Conservation (phyloP, 2,888 invertebrate genomes). For the Thymelicus lineola region DNA sequence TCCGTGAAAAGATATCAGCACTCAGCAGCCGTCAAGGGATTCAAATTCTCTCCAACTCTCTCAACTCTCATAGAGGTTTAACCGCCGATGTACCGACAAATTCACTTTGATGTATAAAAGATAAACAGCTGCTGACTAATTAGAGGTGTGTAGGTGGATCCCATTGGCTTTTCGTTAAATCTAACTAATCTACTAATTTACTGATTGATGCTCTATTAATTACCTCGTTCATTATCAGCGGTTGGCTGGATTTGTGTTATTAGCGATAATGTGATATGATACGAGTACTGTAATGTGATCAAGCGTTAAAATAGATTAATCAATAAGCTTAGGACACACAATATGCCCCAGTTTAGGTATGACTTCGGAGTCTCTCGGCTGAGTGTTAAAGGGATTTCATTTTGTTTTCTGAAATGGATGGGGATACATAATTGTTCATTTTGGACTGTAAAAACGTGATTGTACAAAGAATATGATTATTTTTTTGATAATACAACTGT, state of each 20-base stretch:
- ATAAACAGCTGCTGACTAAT: slow-evolving; percentile 72
- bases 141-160: slow-evolving; percentile 68
- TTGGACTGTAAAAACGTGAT: too few species aligned
- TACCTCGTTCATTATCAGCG: slow-evolving; percentile 45
- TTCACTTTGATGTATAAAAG: slow-evolving; percentile 69
- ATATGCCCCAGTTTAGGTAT: background rate
- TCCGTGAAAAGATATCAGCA: too few species aligned
- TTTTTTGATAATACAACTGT: too few species aligned
- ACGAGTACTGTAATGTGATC: slow-evolving; percentile 5
- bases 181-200: slow-evolving; percentile 66
- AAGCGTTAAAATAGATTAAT: slow-evolving; percentile 11
- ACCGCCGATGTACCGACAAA: slow-evolving; percentile 40
- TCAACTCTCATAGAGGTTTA: slow-evolving; percentile 26
- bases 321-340: background rate
- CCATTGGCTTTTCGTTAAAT: slow-evolving; percentile 61
- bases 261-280: slow-evolving; percentile 15
- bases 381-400: background rate
- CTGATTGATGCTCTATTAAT: slow-evolving; percentile 65
- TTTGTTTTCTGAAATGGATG: too few species aligned
- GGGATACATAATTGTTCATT: too few species aligned
- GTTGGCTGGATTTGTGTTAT: slow-evolving; percentile 11
- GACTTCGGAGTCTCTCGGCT: background rate
- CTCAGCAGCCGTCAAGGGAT: background rate
- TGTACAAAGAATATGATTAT: too few species aligned
- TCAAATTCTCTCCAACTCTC: background rate